Base-by-base conservation (phyloP, 1,140 invertebrate species). In the Saxidomus purpurata region DNA sequence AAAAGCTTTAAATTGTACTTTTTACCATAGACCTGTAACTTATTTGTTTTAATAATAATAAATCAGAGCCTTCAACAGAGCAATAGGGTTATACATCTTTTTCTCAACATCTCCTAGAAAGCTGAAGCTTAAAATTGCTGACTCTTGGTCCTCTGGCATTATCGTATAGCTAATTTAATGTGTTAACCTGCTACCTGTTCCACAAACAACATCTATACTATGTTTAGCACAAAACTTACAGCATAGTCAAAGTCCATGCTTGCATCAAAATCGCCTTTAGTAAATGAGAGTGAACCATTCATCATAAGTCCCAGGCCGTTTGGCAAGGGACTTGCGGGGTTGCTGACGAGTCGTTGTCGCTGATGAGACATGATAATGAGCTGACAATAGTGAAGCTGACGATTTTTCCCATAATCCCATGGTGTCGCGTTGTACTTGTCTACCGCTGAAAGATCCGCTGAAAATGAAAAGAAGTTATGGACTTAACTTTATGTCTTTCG, bases 301-400 rank as follows among this genome's bases (percentile, higher is more conserved):
- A 89, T 67, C 55, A 87, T 92, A 2, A 93, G 63, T 0, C 94
- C 92, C 4, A 93, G 87, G 0, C 93, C 93, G 74, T 94, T 93
- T 25, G 93, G 92, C 31, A 94, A 79, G 22, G 93, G 93, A 63
- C 90, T 92, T 2, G 90, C 91, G 4, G 93, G 93, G 85, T 95
- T 94, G 77, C 88, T 92, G 80, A 91, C 77, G 15, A 94, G 76
- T 28, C 93, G 80, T 81, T 95, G 95, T 15, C 95, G 89, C 79
- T 94, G 93, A 87, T 96, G 95, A 1, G 95, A 95, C 92, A 95
- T 94, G 31, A 96, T 93, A 69, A 96, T 96, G 86, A 96, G 92
- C 92, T 95, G 95, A 90, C 95, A 95, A 83, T 96, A 96, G 89
- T 96, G 95, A 11, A 96, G 91, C 84, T 96, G 95, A 1, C 93